Evolutionary conservation across 2,888 invertebrate genomes (phyloP), one percentile per base, ranked within the genome.

Genomic region (Caenorhabditis japonica): DNA sequence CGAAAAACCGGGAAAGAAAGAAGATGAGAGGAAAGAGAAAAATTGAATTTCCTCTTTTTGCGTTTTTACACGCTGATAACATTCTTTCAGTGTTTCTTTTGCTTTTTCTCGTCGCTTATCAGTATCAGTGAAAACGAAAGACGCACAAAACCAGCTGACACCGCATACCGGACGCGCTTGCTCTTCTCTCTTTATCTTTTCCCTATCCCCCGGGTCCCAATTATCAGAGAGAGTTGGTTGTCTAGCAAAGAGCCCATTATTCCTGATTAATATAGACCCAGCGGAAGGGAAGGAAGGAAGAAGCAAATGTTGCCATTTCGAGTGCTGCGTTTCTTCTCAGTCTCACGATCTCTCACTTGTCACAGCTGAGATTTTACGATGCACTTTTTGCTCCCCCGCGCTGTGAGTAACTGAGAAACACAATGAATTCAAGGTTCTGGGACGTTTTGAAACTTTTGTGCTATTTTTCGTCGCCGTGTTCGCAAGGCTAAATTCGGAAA

Each of bases 321-420:
- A 41, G 25, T 36, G 30, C 64, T 64, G 64, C 47, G 49, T 43
- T 56, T 64, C 64, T 39, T 46, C 47, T 39, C 41, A n/a, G 55
- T 56, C 17, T 19, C 17, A 39, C 15, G 43, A 41, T 49, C 33
- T 64, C 25, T 36, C 34, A 19, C n/a, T 5, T 36, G 44, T 4
- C 62, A 62, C 64, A 64, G 64, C 64, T 64, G 64, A 64, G 64
- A 64, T 55, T 56, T 49, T 56, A 56, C 64, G 64, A 64, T 62
- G 62, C 47, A 53, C 49, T 55, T 55, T 64, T 64, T 56, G n/a
- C 30, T 30, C 30, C 30, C 30, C 30, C 30, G 30, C 30, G 5
- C 30, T 5, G 30, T 7, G 30, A 30, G 10, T 7, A 5, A 7
- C 30, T 5, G 30, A 30, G 30, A 30, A 30, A 30, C 30, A 7